Evolutionary conservation across 2,888 invertebrate species (phyloP), one percentile per base, ranked within the genome.

Genomic region (Mechanitis messenoides): DNA sequence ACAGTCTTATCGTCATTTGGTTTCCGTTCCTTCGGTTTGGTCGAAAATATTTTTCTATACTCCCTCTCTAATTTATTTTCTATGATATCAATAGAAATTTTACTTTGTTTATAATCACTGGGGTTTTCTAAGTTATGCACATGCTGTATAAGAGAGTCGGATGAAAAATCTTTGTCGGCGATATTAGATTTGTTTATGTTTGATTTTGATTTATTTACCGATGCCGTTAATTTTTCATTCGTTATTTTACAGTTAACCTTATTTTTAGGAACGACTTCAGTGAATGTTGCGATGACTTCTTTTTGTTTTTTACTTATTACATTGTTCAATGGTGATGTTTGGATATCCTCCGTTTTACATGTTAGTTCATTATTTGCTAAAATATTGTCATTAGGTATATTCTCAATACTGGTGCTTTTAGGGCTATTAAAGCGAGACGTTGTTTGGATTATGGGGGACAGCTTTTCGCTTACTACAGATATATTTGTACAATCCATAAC

Each of bases 31-130:
- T 75, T 78, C 3, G 72, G 71, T 60, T 75, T 78, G 0, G 71
- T 66, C 12, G 73, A 62, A 68, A 85, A 85, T 66, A 85, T 78
- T 59, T 75, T 83, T 66, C 81, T 75, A 53, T 84, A 84, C 64
- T 85, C 85, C 60, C 74, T 75, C 70, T 87, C 85, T 7, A 87
- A 66, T 70, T 84, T 83, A 66, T 85, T 85, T 68, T 85, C 84
- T 74, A 82, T 83, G 9, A 74, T 72, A 69, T 83, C 79, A 45
- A 77, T 63, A 0, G 76, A 76, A 7, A 61, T 62, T 42, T 66
- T 73, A 45, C 77, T 80, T 33, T 69, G 68, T 63, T 74, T 78
- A 11, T 79, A 78, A 53, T 74, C 69, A 56, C 77, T 80, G 2
- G 81, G 76, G 53, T 71, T 74, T 68, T 88, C 85, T 62, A 87